These are phyloP conservation scores for Phasia obesa DNA, from an alignment of 2,888 invertebrate species.

Conservation along the genomic window DNA sequence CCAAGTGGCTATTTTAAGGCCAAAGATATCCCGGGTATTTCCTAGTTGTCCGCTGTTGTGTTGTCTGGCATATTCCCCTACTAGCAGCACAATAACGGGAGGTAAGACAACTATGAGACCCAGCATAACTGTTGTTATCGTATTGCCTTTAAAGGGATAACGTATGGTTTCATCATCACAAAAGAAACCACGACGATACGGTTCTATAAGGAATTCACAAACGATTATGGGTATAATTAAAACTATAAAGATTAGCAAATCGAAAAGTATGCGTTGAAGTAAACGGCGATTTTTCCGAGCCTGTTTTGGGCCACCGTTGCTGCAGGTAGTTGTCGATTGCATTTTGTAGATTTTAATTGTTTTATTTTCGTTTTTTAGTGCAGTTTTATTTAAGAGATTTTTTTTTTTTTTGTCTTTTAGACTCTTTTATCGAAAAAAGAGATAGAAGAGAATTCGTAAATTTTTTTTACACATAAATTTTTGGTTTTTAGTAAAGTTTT, in stretches of 20 bases:
- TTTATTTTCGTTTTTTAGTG: background rate
- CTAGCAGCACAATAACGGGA: slow-evolving; percentile 72
- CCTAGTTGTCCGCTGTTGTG: slow-evolving; percentile 68
- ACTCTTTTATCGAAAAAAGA: no score
- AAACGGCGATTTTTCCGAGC: slow-evolving; percentile 67
- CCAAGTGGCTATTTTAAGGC: slow-evolving; percentile 74
- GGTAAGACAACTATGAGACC: slow-evolving; percentile 72
- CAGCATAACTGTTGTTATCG: slow-evolving; percentile 74
- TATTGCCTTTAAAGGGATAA: slow-evolving; percentile 76
- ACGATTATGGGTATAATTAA: slow-evolving; percentile 75
- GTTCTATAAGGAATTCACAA: slow-evolving; percentile 77
- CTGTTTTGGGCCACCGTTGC: slow-evolving; percentile 16
- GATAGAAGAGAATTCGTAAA: no score
- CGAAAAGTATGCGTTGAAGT: slow-evolving; percentile 73
- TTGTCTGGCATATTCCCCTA: slow-evolving; percentile 75
- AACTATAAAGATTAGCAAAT: slow-evolving; percentile 74
- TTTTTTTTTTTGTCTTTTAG: no score
- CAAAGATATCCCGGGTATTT: slow-evolving; percentile 69
- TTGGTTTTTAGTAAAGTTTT: no score
- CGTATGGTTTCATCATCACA: slow-evolving; percentile 77
- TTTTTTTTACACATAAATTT: no score
- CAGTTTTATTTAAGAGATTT: no score
- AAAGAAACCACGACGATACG: slow-evolving; percentile 77
- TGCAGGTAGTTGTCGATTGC: slow-evolving; percentile 5
- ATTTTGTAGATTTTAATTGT: slow-evolving; percentile 41